Evolutionary conservation across 2,888 invertebrate species (phyloP).

Genomic region (Hypsopygia costalis): DNA sequence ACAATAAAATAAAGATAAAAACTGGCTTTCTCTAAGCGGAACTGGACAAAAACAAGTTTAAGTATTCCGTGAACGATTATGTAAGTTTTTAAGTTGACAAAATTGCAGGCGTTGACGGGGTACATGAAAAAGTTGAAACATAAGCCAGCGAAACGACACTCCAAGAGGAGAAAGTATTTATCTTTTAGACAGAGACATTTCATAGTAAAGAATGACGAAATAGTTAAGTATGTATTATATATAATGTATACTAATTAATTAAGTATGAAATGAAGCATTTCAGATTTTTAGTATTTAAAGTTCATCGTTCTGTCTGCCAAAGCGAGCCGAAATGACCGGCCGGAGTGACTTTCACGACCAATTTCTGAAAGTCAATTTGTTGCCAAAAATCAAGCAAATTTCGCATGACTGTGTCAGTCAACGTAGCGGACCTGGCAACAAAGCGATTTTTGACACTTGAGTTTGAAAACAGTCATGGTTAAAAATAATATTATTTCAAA

Average conservation of each 20-base stretch:
- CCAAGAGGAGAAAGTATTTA: slow-evolving; percentile 60
- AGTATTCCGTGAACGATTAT: slow-evolving; percentile 50
- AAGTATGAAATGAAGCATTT: slow-evolving; percentile 18
- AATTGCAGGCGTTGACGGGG: slow-evolving; percentile 43
- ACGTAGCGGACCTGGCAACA: slow-evolving; percentile 37
- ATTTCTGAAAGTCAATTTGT: slow-evolving; percentile 31
- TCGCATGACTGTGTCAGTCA: slow-evolving; percentile 37
- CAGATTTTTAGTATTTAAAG: neutral
- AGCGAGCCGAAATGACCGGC: neutral
- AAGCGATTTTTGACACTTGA: slow-evolving; percentile 32
- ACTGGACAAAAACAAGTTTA: slow-evolving; percentile 54
- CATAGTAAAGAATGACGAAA: slow-evolving; percentile 22
- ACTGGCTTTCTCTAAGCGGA: slow-evolving; percentile 61
- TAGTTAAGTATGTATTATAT: neutral
- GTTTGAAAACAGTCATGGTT: slow-evolving; percentile 31
- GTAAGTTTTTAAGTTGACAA: slow-evolving; percentile 60
- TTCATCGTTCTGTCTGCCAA: neutral
- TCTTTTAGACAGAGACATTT: slow-evolving; percentile 37
- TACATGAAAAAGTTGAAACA: slow-evolving; percentile 53
- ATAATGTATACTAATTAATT: too few species aligned
- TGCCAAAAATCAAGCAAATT: slow-evolving; percentile 42
- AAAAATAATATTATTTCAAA: slow-evolving; percentile 21
- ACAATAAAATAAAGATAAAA: slow-evolving; percentile 41
- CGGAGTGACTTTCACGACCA: slow-evolving; percentile 32
- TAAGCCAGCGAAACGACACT: slow-evolving; percentile 42